A percentile compares a stretch with the other conserved stretches of the same genome.
phyloP scores from a whole-genome alignment of 1,140 invertebrate species.

The Trissolcus basalis region DNA sequence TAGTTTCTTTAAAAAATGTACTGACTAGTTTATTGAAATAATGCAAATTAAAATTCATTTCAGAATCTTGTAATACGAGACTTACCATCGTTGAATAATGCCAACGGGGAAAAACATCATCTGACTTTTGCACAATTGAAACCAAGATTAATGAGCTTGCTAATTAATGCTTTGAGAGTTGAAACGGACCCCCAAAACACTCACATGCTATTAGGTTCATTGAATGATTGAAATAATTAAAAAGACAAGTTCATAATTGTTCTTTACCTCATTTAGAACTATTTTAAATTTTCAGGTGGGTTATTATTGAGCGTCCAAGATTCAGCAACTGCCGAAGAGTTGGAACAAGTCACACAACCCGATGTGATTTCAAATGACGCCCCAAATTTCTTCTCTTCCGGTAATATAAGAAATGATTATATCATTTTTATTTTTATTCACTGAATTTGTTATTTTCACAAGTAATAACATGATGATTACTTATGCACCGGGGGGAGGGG shows the following conservation, averaged over 20 bases:
- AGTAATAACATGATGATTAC: too few species aligned
- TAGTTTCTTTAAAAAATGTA: too few species aligned
- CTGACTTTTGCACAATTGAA: constrained; percentile 88
- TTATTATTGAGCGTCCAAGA: constrained; percentile 88
- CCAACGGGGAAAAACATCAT: constrained; percentile 72
- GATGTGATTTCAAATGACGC: constrained; percentile 77
- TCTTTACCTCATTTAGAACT: background rate
- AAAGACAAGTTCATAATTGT: too few species aligned
- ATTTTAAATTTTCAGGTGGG: constrained; percentile 75
- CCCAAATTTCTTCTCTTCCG: constrained; percentile 83
- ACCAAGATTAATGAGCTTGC: constrained; percentile 87
- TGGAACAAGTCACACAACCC: constrained; percentile 80
- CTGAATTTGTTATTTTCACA: too few species aligned
- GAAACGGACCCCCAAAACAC: constrained; percentile 92
- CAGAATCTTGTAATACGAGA: constrained; percentile 86
- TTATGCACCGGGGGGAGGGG: too few species aligned
- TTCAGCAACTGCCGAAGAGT: constrained; percentile 85
- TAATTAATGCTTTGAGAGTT: constrained; percentile 90
- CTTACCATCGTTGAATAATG: constrained; percentile 77
- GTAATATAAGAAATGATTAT: too few species aligned
- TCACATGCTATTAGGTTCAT: constrained; percentile 88
- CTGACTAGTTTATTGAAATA: constrained; percentile 3
- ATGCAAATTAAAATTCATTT: constrained; percentile 26
- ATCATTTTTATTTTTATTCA: too few species aligned
- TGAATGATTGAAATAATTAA: too few species aligned